phyloP scores from a whole-genome alignment of 2,113 vertebrate genomes.

The Callionymus lyra region DNA sequence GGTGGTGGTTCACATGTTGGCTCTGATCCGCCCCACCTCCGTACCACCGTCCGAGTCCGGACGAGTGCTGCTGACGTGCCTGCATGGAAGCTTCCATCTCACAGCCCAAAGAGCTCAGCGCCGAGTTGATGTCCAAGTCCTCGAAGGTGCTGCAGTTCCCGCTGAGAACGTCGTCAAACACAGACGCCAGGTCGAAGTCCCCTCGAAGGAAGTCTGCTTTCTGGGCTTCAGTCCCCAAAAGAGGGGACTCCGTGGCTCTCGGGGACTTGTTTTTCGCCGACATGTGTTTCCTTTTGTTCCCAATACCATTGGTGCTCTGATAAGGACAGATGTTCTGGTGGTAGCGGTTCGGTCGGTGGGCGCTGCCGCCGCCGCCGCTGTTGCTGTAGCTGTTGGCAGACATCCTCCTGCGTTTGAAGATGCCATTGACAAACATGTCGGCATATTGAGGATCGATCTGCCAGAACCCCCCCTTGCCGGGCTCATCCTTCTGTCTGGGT shows the following conservation, averaged over 20 bases:
- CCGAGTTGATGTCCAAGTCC: constrained; percentile 74
- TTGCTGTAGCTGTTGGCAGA: constrained; percentile 60
- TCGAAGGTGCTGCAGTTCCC: constrained; percentile 72
- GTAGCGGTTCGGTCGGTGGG: constrained; percentile 54
- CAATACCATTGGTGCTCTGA: constrained; percentile 27
- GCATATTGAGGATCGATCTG: constrained; percentile 77
- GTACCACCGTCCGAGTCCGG: constrained; percentile 51
- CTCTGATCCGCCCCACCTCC: constrained; percentile 35
- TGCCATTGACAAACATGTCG: constrained; percentile 74
- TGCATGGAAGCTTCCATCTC: constrained; percentile 62
- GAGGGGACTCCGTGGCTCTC: constrained; percentile 55
- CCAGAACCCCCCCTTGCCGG: constrained; percentile 87
- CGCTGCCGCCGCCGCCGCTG: constrained; percentile 26
- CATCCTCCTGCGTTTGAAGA: constrained; percentile 72
- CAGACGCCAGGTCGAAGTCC: constrained; percentile 68
- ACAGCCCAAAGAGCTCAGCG: constrained; percentile 67
- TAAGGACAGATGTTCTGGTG: constrained; percentile 49
- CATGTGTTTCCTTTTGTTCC: constrained; percentile 54
- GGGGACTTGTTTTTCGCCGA: constrained; percentile 43
- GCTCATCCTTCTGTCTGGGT: constrained; percentile 83
- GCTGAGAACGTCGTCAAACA: constrained; percentile 69
- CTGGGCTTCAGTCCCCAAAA: constrained; percentile 55
- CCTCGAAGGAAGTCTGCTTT: constrained; percentile 59
- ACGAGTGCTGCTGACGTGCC: constrained; percentile 48
- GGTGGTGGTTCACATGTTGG: constrained; percentile 44